Conservation (phyloP, 2,888 invertebrate species). For the Hoplodrina blanda region DNA sequence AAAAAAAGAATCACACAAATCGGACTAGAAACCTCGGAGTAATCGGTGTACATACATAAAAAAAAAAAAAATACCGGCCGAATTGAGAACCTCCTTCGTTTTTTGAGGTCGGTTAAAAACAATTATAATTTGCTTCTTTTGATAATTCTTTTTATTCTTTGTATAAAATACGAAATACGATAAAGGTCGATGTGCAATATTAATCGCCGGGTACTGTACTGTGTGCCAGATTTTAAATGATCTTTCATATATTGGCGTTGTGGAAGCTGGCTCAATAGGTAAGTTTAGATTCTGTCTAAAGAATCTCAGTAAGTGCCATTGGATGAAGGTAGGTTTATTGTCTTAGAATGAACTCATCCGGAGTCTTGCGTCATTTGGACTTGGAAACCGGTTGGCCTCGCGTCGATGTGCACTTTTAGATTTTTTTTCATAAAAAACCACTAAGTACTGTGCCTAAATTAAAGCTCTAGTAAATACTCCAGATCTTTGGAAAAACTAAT, state of each 20-base stretch:
- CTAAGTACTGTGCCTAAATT: slow-evolving; percentile 12
- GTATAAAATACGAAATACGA: too few species aligned
- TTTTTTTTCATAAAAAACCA: slow-evolving; percentile 56
- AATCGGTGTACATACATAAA: too few species aligned
- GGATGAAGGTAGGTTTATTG: slow-evolving; percentile 62
- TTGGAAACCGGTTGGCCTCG: slow-evolving; percentile 75
- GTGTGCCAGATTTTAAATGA: neutral
- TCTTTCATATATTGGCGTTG: neutral
- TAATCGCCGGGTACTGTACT: too few species aligned
- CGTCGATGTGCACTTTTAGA: slow-evolving; percentile 63
- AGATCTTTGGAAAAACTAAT: neutral
- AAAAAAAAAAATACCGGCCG: too few species aligned
- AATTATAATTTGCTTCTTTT: too few species aligned
- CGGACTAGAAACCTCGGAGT: too few species aligned
- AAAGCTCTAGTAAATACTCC: neutral
- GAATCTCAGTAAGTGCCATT: slow-evolving; percentile 12
- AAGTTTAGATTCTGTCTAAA: neutral
- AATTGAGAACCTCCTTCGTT: too few species aligned
- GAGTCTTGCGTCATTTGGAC: slow-evolving; percentile 76
- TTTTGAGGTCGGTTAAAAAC: too few species aligned
- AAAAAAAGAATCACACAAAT: too few species aligned
- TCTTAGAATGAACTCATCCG: slow-evolving; percentile 80
- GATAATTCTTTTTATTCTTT: too few species aligned
- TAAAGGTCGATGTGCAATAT: too few species aligned
- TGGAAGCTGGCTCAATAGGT: neutral